These are phyloP conservation scores for Cyprichromis sp. DNA, from an alignment of 2,113 vertebrate genomes.

Conservation along the genomic window DNA sequence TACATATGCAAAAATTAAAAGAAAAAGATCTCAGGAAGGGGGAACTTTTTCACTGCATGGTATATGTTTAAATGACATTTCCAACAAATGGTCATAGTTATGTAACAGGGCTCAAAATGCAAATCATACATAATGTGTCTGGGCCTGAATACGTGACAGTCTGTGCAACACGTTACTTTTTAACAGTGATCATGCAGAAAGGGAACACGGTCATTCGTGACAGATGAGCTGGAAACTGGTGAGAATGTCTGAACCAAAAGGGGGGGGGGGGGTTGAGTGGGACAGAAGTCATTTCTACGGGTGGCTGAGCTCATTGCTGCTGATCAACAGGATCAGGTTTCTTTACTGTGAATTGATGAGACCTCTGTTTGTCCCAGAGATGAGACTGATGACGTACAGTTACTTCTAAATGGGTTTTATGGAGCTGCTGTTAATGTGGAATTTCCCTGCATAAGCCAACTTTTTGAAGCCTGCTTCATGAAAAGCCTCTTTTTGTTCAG, in stretches of 20 bases:
- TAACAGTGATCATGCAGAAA: neutral
- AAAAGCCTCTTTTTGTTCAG: neutral
- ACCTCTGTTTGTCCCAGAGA: neutral
- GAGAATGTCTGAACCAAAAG: neutral
- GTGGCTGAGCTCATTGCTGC: neutral
- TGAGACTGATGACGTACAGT: neutral
- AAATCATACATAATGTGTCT: neutral
- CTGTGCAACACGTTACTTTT: neutral
- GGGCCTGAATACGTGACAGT: neutral
- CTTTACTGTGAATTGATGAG: neutral
- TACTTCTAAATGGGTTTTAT: neutral
- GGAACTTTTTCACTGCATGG: accelerated
- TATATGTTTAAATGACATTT: neutral
- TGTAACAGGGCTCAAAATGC: neutral
- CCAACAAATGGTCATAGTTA: neutral
- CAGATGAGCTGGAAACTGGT: neutral
- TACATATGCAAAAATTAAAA: neutral
- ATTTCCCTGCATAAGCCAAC: neutral
- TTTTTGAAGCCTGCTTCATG: neutral
- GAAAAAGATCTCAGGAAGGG: neutral
- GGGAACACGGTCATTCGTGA: accelerated
- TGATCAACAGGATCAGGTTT: neutral
- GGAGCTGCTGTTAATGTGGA: neutral
- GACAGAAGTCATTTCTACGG: neutral
- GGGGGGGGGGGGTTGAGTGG: neutral